Base-by-base conservation (phyloP, 2,888 invertebrate genomes). In the Ectobius pallidus region DNA sequence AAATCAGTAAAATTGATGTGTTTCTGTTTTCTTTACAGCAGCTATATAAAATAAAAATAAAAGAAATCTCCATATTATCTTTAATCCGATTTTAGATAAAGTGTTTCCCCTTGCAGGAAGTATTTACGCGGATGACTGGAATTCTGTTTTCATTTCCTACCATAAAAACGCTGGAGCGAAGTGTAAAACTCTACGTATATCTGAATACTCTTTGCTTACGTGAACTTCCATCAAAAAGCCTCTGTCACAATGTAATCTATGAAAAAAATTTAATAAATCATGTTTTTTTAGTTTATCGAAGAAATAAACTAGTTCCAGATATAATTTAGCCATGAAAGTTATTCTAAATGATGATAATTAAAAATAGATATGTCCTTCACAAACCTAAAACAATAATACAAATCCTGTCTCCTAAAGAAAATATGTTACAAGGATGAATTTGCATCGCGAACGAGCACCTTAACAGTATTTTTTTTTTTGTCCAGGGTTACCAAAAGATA, bases 31-130 rank as follows among this genome's bases (percentile, higher is more conserved):
- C 65, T 46, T 44, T 46, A 65, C 27, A 46, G 18, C 46, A 55
- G 42, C n/a, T 16, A 20, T 27, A 65, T n/a, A 22, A 16, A 22
- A 20, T n/a, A 42, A 46, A 65, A 65, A 42, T 65, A 65, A 65
- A 65, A 65, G 46, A 65, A 65, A 65, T 65, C 46, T 65, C 65
- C 65, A 65, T 65, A 65, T 65, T 46, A 65, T 65, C 65, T 65
- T 65, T 65, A 65, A 65, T 65, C 65, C 46, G 65, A 65, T 65
- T 65, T 42, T 46, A 65, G 65, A 65, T 65, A 65, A 65, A 65
- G 44, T 27, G 65, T 46, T 42, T 65, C 25, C 65, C 65, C 65
- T 65, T 42, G 44, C 11, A 65, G 65, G 65, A 65, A 44, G 44
- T 65, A 65, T 65, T 65, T 65, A 65, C 65, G 27, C 44, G 65